phyloP scores from a whole-genome alignment of 2,113 vertebrate genomes.

The Verasper variegatus region DNA sequence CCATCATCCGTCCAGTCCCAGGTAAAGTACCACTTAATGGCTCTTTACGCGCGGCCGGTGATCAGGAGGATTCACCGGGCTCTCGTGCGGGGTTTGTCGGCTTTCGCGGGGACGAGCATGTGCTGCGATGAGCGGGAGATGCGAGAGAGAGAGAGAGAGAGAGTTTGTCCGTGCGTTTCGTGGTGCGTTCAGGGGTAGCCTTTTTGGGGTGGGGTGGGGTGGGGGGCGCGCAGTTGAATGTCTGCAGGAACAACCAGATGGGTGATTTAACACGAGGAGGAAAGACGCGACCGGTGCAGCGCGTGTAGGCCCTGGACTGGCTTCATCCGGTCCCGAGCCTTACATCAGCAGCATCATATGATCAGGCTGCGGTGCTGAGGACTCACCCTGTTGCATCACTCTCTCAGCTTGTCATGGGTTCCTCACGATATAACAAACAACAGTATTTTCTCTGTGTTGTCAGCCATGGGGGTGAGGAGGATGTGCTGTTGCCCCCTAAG shows the following conservation, averaged over 20 bases:
- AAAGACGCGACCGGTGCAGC: neutral
- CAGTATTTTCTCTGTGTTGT: neutral
- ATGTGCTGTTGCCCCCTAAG: neutral
- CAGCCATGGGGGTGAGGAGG: neutral
- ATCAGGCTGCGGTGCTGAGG: constrained; percentile 47
- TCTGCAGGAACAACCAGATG: constrained; percentile 21
- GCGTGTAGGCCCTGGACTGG: constrained; percentile 60
- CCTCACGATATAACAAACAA: neutral
- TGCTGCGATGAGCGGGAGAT: constrained; percentile 26
- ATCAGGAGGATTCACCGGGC: constrained; percentile 17
- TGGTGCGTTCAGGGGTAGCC: constrained; percentile 29
- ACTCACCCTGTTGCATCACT: constrained; percentile 40
- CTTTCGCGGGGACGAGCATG: constrained; percentile 4
- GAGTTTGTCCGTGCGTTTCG: neutral
- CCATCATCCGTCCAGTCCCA: neutral
- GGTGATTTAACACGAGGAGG: neutral
- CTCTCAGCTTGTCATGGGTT: neutral
- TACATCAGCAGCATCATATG: constrained; percentile 69
- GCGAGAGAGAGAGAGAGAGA: no score
- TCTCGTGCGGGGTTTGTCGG: neutral
- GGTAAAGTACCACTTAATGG: neutral
- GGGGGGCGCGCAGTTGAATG: no score
- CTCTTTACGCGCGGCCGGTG: constrained; percentile 40
- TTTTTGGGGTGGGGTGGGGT: no score
- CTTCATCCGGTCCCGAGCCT: constrained; percentile 69